A percentile compares a stretch with the other conserved stretches of the same genome.
phyloP scores from a whole-genome alignment of 2,113 vertebrate genomes.

The Microcebus jonahi region DNA sequence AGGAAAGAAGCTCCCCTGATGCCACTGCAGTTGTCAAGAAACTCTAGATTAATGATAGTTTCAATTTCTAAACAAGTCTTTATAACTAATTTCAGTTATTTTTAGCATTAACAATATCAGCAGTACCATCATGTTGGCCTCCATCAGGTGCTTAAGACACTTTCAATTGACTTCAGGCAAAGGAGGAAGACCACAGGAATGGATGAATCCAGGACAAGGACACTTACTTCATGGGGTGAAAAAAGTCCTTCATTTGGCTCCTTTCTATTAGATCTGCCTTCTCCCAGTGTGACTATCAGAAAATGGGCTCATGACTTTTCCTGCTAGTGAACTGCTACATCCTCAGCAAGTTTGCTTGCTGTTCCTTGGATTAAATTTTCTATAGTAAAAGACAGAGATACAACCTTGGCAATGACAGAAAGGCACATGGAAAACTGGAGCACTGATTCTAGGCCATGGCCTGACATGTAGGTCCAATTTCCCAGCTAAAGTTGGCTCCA shows the following conservation, averaged over 20 bases:
- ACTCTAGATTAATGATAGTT: neutral
- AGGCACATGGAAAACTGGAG: neutral
- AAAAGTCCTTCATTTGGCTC: neutral
- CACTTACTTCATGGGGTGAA: neutral
- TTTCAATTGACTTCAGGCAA: neutral
- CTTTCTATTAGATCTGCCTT: neutral
- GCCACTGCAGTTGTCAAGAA: neutral
- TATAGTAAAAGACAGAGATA: neutral
- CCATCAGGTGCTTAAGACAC: neutral
- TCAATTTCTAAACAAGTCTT: neutral
- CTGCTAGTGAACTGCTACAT: neutral
- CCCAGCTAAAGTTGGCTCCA: neutral
- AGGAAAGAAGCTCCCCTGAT: neutral
- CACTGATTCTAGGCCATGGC: neutral
- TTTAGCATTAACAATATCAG: neutral
- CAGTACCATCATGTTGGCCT: neutral
- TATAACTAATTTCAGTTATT: neutral
- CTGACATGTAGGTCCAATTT: neutral
- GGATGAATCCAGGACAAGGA: neutral
- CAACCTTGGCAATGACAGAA: neutral
- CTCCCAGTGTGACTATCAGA: neutral
- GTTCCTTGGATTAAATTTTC: neutral
- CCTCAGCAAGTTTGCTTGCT: neutral
- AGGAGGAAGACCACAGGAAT: neutral
- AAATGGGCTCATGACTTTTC: neutral